These are phyloP conservation scores for Bos javanicus DNA, from an alignment of 2,113 vertebrate genomes.

Conservation along the genomic window DNA sequence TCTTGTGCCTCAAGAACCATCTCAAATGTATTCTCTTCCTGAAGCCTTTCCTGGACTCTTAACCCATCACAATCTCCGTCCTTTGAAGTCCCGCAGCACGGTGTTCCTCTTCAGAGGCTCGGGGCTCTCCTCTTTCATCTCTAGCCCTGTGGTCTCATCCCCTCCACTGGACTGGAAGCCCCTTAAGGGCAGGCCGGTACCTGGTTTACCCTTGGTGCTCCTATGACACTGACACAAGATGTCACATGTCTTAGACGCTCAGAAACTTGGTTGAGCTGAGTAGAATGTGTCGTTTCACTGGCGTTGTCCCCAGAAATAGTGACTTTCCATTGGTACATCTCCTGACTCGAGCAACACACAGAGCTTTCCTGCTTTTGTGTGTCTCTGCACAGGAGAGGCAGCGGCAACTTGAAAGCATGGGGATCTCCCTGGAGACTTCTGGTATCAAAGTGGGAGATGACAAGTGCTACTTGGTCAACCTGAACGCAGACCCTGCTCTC, in stretches of 20 bases:
- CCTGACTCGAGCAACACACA: background rate
- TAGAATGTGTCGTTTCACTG: slow-evolving; percentile 27
- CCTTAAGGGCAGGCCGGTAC: background rate
- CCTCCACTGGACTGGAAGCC: background rate
- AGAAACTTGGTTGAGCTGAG: background rate
- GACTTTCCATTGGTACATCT: slow-evolving; percentile 49
- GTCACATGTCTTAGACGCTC: background rate
- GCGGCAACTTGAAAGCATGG: slow-evolving; percentile 98
- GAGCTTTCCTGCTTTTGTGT: slow-evolving; percentile 14
- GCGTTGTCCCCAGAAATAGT: slow-evolving; percentile 53
- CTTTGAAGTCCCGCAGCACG: background rate
- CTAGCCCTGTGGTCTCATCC: background rate
- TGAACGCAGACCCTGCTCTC: slow-evolving; percentile 97
- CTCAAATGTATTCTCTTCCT: background rate
- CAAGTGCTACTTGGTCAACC: slow-evolving; percentile 97
- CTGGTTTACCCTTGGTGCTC: background rate
- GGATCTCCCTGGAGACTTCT: slow-evolving; percentile 96
- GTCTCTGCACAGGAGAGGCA: slow-evolving; percentile 91
- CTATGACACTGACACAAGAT: background rate
- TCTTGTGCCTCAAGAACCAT: background rate
- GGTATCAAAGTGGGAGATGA: slow-evolving; percentile 99
- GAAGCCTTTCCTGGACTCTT: background rate
- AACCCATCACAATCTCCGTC: background rate
- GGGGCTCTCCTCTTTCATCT: background rate
- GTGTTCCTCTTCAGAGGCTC: background rate